Conservation (phyloP, 1,140 invertebrate genomes). For the Archivesica marissinica region DNA sequence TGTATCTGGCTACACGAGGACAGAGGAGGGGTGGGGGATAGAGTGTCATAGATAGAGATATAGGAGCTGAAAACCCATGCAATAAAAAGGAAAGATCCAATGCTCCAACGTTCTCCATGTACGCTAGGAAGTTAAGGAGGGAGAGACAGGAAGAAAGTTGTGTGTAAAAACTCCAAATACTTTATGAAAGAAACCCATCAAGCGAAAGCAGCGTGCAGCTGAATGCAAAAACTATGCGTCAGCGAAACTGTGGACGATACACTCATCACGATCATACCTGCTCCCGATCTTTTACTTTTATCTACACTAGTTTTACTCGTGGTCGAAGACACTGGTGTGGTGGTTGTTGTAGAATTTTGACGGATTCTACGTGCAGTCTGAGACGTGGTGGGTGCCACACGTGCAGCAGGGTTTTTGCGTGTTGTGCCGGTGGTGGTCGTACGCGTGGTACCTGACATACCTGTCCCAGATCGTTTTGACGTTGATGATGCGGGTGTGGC, state of each 20-base stretch:
- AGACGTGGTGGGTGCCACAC: slow-evolving; percentile 26
- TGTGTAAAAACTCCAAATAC: neutral
- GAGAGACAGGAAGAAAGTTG: neutral
- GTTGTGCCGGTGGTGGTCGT: slow-evolving; percentile 1
- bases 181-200: neutral
- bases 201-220: slow-evolving; percentile 38
- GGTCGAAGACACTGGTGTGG: slow-evolving; percentile 53
- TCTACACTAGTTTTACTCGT: slow-evolving; percentile 56
- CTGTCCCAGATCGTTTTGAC: slow-evolving; percentile 60
- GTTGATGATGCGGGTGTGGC: slow-evolving; percentile 16
- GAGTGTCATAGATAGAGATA: neutral
- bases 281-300: slow-evolving; percentile 60
- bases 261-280: slow-evolving; percentile 38
- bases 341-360: slow-evolving; percentile 43
- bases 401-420: slow-evolving; percentile 35
- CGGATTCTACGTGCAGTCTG: slow-evolving; percentile 24
- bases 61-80: slow-evolving; percentile 10
- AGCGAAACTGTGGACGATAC: neutral
- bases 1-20: no score
- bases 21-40: neutral
- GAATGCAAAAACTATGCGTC: slow-evolving; percentile 51
- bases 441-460: slow-evolving; percentile 55
- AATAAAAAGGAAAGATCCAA: neutral
- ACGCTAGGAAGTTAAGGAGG: no score
- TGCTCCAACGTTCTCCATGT: neutral